Percentiles rank a stretch among this genome's conserved stretches.
phyloP scores from a whole-genome alignment of 2,113 vertebrate species.

The Lanius ludovicianus region DNA sequence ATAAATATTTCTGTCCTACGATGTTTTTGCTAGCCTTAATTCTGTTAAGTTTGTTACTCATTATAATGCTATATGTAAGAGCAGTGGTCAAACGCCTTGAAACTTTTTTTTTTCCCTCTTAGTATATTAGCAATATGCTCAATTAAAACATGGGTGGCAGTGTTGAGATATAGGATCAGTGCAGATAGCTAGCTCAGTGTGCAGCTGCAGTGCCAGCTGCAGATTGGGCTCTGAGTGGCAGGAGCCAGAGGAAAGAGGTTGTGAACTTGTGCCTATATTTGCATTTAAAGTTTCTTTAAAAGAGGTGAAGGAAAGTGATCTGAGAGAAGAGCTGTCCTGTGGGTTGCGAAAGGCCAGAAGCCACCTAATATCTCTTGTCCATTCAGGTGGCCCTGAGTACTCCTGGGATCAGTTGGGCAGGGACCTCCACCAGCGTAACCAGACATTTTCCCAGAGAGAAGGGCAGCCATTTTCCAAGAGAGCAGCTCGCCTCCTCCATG shows the following conservation, averaged over 20 bases:
- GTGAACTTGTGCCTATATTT: not conserved
- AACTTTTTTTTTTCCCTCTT: not conserved
- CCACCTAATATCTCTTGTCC: not conserved
- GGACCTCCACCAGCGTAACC: not conserved
- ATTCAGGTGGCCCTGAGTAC: not conserved
- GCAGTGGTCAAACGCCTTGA: not conserved
- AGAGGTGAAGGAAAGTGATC: not conserved
- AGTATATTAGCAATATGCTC: not conserved
- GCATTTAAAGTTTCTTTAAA: not conserved
- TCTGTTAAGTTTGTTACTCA: not conserved
- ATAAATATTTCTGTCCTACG: not conserved
- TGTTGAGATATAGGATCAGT: not conserved
- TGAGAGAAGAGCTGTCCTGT: not conserved
- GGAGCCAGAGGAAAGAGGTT: not conserved
- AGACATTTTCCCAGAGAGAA: not conserved
- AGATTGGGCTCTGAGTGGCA: not conserved
- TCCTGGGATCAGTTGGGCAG: not conserved
- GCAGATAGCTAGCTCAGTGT: not conserved
- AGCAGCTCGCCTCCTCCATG: not conserved
- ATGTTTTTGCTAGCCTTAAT: not conserved
- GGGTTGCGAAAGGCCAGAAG: not conserved
- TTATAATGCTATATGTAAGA: not conserved
- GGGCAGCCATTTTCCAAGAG: not conserved
- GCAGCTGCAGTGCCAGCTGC: not conserved
- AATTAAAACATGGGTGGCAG: not conserved